Base-by-base conservation (phyloP, 2,113 vertebrate species). In the Neolamprologus ventralis region DNA sequence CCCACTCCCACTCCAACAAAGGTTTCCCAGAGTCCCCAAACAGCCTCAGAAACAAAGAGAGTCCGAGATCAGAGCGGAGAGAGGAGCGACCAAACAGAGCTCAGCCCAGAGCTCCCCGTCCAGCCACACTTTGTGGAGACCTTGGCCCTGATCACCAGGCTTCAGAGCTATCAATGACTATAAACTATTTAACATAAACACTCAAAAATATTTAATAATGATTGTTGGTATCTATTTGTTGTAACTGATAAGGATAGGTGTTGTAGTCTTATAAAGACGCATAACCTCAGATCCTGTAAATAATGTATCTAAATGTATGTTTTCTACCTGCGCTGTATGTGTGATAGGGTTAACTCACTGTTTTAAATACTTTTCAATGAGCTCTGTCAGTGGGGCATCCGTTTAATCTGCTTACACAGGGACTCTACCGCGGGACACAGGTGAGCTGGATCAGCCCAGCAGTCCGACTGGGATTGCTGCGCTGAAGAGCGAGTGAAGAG, bases 101-200 rank as follows among this genome's bases (percentile, higher is more conserved):
- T 75, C 83, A 19, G 9, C 79, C 7, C 86, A 81, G 55, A 91
- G 42, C 68, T 14, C 16, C 23, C 63, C 85, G 3, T 21, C 47
- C 85, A 73, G 40, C 81, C 90, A 91, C 53, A 80, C 87, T 13
- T 5, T 95, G 82, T 94, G 94, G 93, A 94, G 94, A 60, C 94
- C 93, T 1, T 95, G 94, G 92, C 92, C 92, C 28, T 95, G 88
- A 92, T 54, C 28, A 31, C 28, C 28, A 31, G 28, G 28, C 28
- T 6, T 31, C 28, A 31, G 28, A 31, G 6, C 28, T 31, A 6
- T 6, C 28, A 31, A 31, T 31, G 28, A 31, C 28, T 33, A 33
- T 19, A 6, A 28, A 16, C 17, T 65, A 40, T 16, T 83, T 71
- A 71, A 23, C 11, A 68, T 5, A 68, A 8, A 65, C 60, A 7